Evolutionary conservation across 2,797 vertebrate genomes (phyloP), one percentile per base, ranked within the genome.

Genomic region (Psittacula echo): DNA sequence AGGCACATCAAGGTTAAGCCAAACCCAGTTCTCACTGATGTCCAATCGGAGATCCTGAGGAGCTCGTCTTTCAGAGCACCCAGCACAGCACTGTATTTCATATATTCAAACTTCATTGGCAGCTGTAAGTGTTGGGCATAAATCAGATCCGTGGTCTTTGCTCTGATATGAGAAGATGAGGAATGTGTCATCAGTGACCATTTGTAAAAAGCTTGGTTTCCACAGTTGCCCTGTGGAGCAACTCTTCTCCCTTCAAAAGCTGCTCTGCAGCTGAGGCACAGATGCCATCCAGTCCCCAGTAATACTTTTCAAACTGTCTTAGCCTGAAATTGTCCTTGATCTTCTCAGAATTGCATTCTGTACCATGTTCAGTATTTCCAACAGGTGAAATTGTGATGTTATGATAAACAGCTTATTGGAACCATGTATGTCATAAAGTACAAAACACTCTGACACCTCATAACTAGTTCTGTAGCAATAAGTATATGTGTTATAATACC

Each of bases 131-230:
- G 7, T 41, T 21, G 23, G 67, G 2, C 19, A 13, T 82, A 89
- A 80, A 60, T 87, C 54, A 82, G 11, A 12, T 5, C 67, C 3
- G 1, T 5, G 10, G 4, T 34, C n/a, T 61, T 41, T 7, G 3
- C 7, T 42, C 14, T 0, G 0, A 20, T 9, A 29, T 1, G 10
- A 81, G 66, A 20, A 32, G 18, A 56, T 26, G 41, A 92, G n/a
- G 48, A 89, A 7, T 0, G 0, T 3, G 7, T 16, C 10, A 3
- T 12, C 37, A 34, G 27, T 42, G 66, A 85, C 27, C 41, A 9
- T 30, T 58, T 56, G 13, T 34, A 54, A 44, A 70, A 73, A 77
- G 9, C 44, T 60, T 70, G 19, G 5, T 30, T 91, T 79, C 45
- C 45, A 39, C 26, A 39, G 23, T 27, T 87, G 39, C 58, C 37